Evolutionary conservation across 2,797 vertebrate genomes (phyloP).

Genomic region (Eleutherodactylus coqui): DNA sequence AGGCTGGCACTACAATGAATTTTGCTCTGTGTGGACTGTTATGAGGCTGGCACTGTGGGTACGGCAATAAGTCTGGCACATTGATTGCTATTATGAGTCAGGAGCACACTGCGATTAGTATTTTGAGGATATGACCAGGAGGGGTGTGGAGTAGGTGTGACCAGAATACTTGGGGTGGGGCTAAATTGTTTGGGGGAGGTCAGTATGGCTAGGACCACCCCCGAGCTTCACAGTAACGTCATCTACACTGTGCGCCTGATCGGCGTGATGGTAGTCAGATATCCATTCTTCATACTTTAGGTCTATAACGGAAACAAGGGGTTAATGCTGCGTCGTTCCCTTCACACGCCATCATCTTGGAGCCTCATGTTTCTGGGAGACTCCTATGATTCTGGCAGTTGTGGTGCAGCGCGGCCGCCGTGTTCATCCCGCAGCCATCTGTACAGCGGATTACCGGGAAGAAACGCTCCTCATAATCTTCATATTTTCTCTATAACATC

Average conservation of each 20-base stretch:
- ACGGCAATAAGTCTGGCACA: no score
- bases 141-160: background rate
- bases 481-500: conserved; percentile 31
- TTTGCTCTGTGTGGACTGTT: no score
- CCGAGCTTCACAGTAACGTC: background rate
- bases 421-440: background rate
- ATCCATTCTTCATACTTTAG: background rate
- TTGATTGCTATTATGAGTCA: no score
- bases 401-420: background rate
- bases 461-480: conserved; percentile 18
- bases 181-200: background rate
- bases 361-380: no score
- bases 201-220: background rate
- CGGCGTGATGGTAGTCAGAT: no score
- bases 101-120: background rate
- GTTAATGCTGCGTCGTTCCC: background rate
- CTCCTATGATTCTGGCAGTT: background rate
- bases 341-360: background rate
- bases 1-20: no score
- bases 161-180: background rate
- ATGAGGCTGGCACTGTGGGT: no score
- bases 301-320: no score
- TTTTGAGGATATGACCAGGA: background rate
- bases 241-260: background rate
- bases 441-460: conserved; percentile 16